These are phyloP conservation scores for Pygmarrhopalites habei DNA, from an alignment of 1,140 invertebrate genomes.

Conservation along the genomic window DNA sequence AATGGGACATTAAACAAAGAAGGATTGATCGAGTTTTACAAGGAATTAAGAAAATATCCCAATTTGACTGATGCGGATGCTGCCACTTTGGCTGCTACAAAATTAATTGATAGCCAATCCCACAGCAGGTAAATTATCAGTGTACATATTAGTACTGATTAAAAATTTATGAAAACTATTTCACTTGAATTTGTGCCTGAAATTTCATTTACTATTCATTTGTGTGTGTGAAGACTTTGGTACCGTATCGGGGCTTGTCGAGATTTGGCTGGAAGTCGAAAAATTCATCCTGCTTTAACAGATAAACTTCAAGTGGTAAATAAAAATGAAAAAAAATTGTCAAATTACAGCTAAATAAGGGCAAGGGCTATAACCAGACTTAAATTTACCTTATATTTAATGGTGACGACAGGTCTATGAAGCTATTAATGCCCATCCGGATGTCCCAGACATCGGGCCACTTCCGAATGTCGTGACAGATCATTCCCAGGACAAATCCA, in stretches of 20 bases:
- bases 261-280: conserved; percentile 50
- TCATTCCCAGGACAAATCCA: conserved; percentile 43
- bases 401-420: conserved; percentile 53
- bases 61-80: conserved; percentile 54
- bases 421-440: conserved; percentile 46
- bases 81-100: conserved; percentile 52
- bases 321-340: not conserved
- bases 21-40: conserved; percentile 49
- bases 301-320: conserved; percentile 45
- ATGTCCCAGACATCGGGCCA: conserved; percentile 45
- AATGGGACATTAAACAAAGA: conserved; percentile 49
- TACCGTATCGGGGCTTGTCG: conserved; percentile 56
- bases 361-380: too few relatives aligned
- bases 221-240: too few relatives aligned
- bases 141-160: too few relatives aligned
- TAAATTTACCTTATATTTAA: too few relatives aligned
- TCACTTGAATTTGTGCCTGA: too few relatives aligned
- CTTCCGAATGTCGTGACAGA: conserved; percentile 35
- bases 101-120: conserved; percentile 49
- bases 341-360: too few relatives aligned
- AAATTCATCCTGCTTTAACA: conserved; percentile 45
- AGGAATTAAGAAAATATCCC: conserved; percentile 52
- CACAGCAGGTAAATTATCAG: too few relatives aligned
- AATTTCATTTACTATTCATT: too few relatives aligned
- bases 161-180: too few relatives aligned